phyloP scores from a whole-genome alignment of 2,797 vertebrate genomes.

The Pelobates cultripes region DNA sequence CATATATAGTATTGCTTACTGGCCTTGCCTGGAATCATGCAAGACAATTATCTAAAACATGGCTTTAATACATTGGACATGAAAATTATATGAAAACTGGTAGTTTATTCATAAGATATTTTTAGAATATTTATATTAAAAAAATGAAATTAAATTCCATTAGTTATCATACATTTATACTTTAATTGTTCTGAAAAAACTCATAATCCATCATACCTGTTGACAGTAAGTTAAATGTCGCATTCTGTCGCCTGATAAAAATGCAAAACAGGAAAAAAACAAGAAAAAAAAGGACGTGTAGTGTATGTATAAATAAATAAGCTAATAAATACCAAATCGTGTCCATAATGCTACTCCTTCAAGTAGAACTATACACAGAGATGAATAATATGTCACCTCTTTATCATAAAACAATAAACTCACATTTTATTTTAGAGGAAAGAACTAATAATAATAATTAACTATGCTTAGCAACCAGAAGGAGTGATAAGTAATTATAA shows the following conservation, averaged over 20 bases:
- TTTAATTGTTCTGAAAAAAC: constrained; percentile 2
- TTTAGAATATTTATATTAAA: neutral
- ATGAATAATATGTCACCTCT: too few relatives aligned
- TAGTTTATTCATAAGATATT: constrained; percentile 10
- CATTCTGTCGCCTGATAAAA: neutral
- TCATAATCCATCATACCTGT: constrained; percentile 4
- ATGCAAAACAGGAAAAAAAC: neutral
- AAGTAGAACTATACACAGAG: too few relatives aligned
- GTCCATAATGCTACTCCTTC: too few relatives aligned
- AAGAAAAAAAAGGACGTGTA: too few relatives aligned
- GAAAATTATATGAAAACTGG: neutral
- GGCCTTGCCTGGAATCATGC: constrained; percentile 68
- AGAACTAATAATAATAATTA: too few relatives aligned
- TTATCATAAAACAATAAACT: too few relatives aligned
- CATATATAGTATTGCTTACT: constrained; percentile 70
- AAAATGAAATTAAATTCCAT: neutral
- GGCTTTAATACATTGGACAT: constrained; percentile 45
- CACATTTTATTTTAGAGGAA: too few relatives aligned
- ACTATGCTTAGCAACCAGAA: too few relatives aligned
- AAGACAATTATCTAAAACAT: constrained; percentile 56
- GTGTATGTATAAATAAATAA: too few relatives aligned
- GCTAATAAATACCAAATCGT: too few relatives aligned
- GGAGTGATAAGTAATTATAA: too few relatives aligned
- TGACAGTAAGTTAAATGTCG: constrained; percentile 7
- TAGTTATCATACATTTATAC: constrained; percentile 19